Conservation (phyloP, 2,888 invertebrate species). For the Stenchaetothrips biformis region DNA sequence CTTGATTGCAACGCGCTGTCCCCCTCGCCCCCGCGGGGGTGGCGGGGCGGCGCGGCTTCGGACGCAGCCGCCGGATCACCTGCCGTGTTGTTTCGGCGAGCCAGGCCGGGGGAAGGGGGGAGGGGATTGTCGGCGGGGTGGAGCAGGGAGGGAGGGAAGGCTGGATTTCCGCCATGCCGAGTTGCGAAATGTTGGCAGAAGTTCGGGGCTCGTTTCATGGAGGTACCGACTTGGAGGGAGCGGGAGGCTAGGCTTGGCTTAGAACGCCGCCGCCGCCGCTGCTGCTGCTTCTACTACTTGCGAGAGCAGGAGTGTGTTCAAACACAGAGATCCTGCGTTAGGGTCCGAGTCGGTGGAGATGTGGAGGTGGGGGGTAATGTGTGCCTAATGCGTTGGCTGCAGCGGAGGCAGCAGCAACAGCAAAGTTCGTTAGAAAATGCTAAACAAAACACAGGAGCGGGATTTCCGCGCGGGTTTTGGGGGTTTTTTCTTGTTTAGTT, state of each 20-base stretch:
- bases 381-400: neutral
- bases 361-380: neutral
- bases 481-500: too few relatives aligned
- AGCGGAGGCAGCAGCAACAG: too few relatives aligned
- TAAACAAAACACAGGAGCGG: too few relatives aligned
- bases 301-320: neutral
- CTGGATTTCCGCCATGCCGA: slow-evolving; percentile 1
- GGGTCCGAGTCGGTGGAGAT: neutral
- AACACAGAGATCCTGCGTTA: neutral
- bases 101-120: neutral
- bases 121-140: too few relatives aligned
- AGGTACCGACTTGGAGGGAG: too few relatives aligned
- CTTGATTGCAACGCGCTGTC: too few relatives aligned
- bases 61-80: neutral
- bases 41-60: too few relatives aligned
- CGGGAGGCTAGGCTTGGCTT: neutral
- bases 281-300: neutral
- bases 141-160: neutral
- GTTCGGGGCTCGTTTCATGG: neutral
- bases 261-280: neutral
- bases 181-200: slow-evolving; percentile 9
- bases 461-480: too few relatives aligned
- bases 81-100: neutral
- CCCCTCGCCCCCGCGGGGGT: too few relatives aligned
- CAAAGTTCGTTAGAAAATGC: too few relatives aligned